phyloP scores from a whole-genome alignment of 2,888 invertebrate species.

The Cheilosia soror region DNA sequence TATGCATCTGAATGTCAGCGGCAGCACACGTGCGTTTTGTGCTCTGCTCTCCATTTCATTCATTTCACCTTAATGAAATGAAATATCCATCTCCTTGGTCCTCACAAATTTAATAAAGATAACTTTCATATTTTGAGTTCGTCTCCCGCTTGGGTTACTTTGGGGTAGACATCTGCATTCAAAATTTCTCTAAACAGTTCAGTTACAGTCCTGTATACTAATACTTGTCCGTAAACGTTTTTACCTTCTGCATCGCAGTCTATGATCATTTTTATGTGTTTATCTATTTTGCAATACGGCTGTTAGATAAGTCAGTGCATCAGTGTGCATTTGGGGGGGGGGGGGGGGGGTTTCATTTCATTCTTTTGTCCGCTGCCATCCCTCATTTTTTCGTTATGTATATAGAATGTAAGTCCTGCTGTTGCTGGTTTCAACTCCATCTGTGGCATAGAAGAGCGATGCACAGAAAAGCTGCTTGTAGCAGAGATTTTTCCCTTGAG shows the following conservation, averaged over 20 bases:
- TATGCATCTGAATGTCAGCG: slow-evolving; percentile 22
- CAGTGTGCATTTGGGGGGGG: slow-evolving; percentile 34
- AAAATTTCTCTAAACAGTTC: slow-evolving; percentile 9
- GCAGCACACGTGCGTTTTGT: slow-evolving; percentile 38
- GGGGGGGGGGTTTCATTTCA: slow-evolving; percentile 35
- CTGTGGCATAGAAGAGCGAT: slow-evolving; percentile 54
- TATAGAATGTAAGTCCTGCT: slow-evolving; percentile 27
- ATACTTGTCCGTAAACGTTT: slow-evolving; percentile 1
- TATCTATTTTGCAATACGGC: slow-evolving; percentile 47
- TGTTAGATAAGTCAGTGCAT: slow-evolving; percentile 14
- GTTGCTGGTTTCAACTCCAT: slow-evolving; percentile 55
- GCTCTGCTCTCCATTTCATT: slow-evolving; percentile 7
- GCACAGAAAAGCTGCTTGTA: slow-evolving; percentile 35
- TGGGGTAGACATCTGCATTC: slow-evolving; percentile 50
- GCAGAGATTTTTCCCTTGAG: slow-evolving; percentile 40
- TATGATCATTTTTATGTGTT: slow-evolving; percentile 43
- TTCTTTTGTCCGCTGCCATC: slow-evolving; percentile 33
- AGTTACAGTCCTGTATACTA: slow-evolving; percentile 27
- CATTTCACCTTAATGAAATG: slow-evolving; percentile 21
- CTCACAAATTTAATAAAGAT: slow-evolving; percentile 57
- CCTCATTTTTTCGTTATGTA: slow-evolving; percentile 9
- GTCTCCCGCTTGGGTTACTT: slow-evolving; percentile 20
- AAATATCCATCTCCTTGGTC: slow-evolving; percentile 44
- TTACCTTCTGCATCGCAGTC: slow-evolving; percentile 30
- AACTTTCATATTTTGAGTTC: slow-evolving; percentile 34